Percentiles rank a stretch among this genome's conserved stretches.
Evolutionary conservation across 2,888 invertebrate species (phyloP).

Genomic region (Thereva unica): DNA sequence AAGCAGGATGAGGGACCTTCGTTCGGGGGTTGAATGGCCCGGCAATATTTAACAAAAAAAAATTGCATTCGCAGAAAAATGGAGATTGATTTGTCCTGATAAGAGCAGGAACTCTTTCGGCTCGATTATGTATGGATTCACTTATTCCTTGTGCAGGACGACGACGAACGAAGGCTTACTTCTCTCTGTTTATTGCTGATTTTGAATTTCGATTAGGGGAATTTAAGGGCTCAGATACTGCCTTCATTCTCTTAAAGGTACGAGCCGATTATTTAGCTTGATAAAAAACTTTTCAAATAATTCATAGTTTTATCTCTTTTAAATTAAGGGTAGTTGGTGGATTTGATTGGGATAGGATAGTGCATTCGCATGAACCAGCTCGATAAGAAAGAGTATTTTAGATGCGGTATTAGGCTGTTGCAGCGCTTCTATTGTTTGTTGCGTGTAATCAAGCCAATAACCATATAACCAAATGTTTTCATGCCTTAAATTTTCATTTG

Average conservation of each 20-base stretch:
- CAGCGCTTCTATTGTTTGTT: no score
- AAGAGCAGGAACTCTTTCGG: constrained; percentile 6
- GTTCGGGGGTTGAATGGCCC: constrained; percentile 23
- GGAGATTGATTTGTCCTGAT: constrained; percentile 17
- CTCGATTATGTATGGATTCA: background rate
- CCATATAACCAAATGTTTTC: no score
- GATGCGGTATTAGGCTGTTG: no score
- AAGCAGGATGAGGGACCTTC: constrained; percentile 14
- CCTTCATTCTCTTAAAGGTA: constrained; percentile 2
- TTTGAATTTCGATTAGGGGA: constrained; percentile 35
- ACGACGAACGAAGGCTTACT: constrained; percentile 17
- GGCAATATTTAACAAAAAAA: constrained; percentile 29
- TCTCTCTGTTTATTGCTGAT: constrained; percentile 34
- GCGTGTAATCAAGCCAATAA: no score
- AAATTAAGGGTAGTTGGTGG: no score
- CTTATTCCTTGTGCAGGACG: background rate
- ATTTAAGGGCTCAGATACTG: constrained; percentile 19
- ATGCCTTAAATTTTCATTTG: no score
- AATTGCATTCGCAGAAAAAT: constrained; percentile 6
- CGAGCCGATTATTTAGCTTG: constrained; percentile 4
- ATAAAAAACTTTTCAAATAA: background rate
- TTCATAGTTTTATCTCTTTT: no score
- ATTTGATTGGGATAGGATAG: no score
- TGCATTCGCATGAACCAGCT: no score
- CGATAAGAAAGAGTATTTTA: no score